Evolutionary conservation across 2,113 vertebrate species (phyloP).

Genomic region (Leptodactylus fuscus): DNA sequence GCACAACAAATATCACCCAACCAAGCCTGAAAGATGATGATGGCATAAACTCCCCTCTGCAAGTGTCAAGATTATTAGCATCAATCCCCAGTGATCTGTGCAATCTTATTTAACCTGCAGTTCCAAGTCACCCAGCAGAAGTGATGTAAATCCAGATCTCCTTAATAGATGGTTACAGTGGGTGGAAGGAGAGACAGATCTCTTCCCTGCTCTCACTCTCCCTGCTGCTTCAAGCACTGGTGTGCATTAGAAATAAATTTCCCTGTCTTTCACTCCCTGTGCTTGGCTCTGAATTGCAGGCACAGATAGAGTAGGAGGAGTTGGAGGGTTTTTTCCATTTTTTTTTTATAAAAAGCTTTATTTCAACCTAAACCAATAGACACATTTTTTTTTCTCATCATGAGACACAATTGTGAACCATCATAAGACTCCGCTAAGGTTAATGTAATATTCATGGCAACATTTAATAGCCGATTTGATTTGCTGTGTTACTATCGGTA

Average conservation of each 20-base stretch:
- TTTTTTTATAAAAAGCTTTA: constrained; percentile 54
- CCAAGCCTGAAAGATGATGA: constrained; percentile 77
- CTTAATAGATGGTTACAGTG: constrained; percentile 61
- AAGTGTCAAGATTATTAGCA: constrained; percentile 70
- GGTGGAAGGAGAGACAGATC: constrained; percentile 64
- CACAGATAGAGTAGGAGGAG: constrained; percentile 81
- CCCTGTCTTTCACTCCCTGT: constrained; percentile 76
- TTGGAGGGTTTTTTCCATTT: constrained; percentile 67
- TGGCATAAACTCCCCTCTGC: constrained; percentile 70
- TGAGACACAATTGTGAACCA: constrained; percentile 26
- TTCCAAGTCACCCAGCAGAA: constrained; percentile 71
- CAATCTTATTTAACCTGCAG: constrained; percentile 75
- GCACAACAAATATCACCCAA: constrained; percentile 74
- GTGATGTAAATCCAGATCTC: constrained; percentile 67
- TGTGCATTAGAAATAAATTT: constrained; percentile 71
- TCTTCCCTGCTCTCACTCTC: constrained; percentile 68
- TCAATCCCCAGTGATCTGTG: constrained; percentile 75
- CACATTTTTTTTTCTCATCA: constrained; percentile 29
- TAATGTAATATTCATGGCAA: constrained; percentile 36
- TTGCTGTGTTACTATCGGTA: constrained; percentile 3
- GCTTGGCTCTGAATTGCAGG: constrained; percentile 78
- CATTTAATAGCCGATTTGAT: not conserved
- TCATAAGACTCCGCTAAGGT: constrained; percentile 27
- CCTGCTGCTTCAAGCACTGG: constrained; percentile 64
- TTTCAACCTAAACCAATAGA: constrained; percentile 11